Conservation (phyloP, 2,888 invertebrate species). For the Rotaria sp. region DNA sequence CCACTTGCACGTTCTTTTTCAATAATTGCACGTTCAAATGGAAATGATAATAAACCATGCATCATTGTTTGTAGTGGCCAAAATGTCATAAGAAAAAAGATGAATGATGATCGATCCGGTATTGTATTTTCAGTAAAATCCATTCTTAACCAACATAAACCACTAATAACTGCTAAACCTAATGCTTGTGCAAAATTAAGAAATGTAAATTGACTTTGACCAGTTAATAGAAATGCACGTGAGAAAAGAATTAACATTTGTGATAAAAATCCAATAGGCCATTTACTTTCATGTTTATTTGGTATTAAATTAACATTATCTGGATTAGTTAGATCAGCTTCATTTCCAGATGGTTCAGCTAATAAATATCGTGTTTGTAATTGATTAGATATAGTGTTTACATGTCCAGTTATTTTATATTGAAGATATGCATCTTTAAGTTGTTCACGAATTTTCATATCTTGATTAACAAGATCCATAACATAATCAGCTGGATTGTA, state of each 20-base stretch:
- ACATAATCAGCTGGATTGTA: constrained; percentile 73
- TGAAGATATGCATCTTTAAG: background rate
- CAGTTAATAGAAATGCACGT: background rate
- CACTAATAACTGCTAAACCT: background rate
- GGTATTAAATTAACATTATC: background rate
- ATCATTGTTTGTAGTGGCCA: background rate
- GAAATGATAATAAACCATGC: background rate
- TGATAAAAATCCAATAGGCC: background rate
- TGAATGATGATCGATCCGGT: background rate
- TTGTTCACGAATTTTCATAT: background rate
- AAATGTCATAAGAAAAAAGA: background rate
- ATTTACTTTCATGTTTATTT: background rate
- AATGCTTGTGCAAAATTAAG: background rate
- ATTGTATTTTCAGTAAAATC: background rate
- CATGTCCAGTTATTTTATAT: background rate
- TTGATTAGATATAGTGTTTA: background rate
- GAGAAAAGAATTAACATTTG: background rate
- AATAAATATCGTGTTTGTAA: background rate
- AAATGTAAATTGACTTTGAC: background rate
- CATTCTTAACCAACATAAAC: background rate
- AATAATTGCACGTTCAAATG: constrained; percentile 66
- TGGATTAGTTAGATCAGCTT: background rate
- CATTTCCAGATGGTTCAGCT: background rate
- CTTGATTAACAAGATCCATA: background rate
- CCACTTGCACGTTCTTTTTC: constrained; percentile 72